Percentiles rank a stretch among this genome's conserved stretches.
Evolutionary conservation across 1,140 invertebrate species (phyloP).

Genomic region (Lordiphosa collinella): DNA sequence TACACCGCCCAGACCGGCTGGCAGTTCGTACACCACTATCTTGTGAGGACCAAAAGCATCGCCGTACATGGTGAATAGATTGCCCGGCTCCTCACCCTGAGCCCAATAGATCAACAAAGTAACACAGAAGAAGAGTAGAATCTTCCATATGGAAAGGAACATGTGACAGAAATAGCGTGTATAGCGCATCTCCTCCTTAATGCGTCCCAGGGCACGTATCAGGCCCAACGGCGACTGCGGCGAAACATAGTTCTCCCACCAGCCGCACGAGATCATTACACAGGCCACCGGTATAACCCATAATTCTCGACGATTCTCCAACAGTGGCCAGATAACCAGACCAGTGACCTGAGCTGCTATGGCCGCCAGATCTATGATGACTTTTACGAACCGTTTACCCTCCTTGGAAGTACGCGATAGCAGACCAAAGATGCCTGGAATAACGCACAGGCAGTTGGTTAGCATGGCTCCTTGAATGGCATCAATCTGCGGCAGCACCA

Average conservation of each 20-base stretch:
- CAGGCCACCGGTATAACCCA: constrained; percentile 93
- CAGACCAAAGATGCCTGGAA: constrained; percentile 87
- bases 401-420: constrained; percentile 90
- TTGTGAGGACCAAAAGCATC: constrained; percentile 88
- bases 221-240: constrained; percentile 89
- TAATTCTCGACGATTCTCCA: constrained; percentile 85
- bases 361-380: constrained; percentile 90
- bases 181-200: constrained; percentile 89
- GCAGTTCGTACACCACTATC: constrained; percentile 88
- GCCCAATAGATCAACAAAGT: constrained; percentile 87
- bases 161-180: constrained; percentile 94
- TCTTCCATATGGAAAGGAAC: constrained; percentile 94
- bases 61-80: constrained; percentile 88
- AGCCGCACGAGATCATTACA: constrained; percentile 92
- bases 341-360: constrained; percentile 92
- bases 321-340: constrained; percentile 93
- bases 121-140: constrained; percentile 88
- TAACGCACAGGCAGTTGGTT: constrained; percentile 94
- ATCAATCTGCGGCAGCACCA: constrained; percentile 93
- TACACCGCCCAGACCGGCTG: constrained; percentile 80
- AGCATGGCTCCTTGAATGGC: constrained; percentile 95
- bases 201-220: constrained; percentile 88
- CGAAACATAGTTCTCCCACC: constrained; percentile 98
- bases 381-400: constrained; percentile 88
- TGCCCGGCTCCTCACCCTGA: constrained; percentile 87